These are phyloP conservation scores for Athene cunicularia DNA, from an alignment of 2,113 vertebrate species.

Conservation along the genomic window DNA sequence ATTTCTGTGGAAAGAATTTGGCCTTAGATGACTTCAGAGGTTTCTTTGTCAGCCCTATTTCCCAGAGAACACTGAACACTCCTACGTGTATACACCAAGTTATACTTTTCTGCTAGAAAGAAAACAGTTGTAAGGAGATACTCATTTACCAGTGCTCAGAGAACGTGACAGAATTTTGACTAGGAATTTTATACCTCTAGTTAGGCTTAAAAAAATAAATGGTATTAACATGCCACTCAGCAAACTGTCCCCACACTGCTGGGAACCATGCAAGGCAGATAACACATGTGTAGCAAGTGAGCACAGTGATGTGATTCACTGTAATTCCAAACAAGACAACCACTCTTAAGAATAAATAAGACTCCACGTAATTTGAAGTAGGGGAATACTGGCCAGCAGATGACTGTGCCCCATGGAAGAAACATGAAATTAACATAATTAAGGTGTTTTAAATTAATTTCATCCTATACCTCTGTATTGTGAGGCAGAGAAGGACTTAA, in stretches of 20 bases:
- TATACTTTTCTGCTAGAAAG: background rate
- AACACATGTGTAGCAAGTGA: constrained; percentile 30
- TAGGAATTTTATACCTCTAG: constrained; percentile 67
- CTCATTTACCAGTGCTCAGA: constrained; percentile 49
- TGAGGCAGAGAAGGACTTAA: background rate
- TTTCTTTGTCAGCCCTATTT: constrained; percentile 58
- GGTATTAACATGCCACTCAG: constrained; percentile 54
- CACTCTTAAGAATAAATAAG: background rate
- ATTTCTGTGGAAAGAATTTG: constrained; percentile 66
- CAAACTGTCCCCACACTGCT: constrained; percentile 27
- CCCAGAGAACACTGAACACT: constrained; percentile 42
- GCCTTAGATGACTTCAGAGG: constrained; percentile 64
- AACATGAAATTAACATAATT: background rate
- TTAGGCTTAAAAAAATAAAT: constrained; percentile 63
- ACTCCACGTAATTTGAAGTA: background rate
- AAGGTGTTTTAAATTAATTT: background rate
- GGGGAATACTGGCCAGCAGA: background rate
- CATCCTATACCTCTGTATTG: background rate
- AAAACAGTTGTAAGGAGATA: constrained; percentile 53
- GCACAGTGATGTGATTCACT: background rate
- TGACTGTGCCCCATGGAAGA: background rate
- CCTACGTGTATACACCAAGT: background rate
- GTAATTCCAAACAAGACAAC: background rate
- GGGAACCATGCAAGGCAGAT: constrained; percentile 43
- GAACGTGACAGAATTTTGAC: constrained; percentile 54